Percentiles rank a stretch among this genome's conserved stretches.
Evolutionary conservation across 2,797 vertebrate genomes (phyloP).

Genomic region (Scarus forsteni): DNA sequence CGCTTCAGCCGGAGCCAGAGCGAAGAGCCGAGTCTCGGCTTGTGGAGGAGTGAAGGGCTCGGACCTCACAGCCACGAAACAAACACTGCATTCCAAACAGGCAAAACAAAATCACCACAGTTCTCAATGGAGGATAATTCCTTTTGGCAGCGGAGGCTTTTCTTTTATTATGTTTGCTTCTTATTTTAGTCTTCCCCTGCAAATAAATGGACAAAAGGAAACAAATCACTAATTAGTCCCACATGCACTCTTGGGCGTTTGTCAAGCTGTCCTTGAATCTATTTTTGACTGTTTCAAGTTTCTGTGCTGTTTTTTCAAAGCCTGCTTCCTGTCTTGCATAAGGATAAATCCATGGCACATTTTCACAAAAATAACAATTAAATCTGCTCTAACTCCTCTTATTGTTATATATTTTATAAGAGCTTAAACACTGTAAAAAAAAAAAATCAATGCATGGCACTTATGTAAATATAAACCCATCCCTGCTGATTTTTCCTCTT

Average conservation of each 20-base stretch:
- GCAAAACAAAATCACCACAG: constrained; percentile 85
- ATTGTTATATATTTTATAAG: constrained; percentile 6
- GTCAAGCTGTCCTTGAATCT: constrained; percentile 47
- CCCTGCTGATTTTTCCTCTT: neutral
- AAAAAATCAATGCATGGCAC: neutral
- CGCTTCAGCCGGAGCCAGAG: constrained; percentile 79
- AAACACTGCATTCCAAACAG: constrained; percentile 86
- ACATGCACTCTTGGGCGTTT: constrained; percentile 44
- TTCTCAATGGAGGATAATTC: constrained; percentile 89
- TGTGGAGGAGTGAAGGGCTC: constrained; percentile 82
- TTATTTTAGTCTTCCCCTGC: constrained; percentile 45
- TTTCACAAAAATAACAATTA: constrained; percentile 24
- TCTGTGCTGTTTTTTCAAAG: constrained; percentile 22
- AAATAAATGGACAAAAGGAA: constrained; percentile 49
- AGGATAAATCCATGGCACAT: constrained; percentile 13
- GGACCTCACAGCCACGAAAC: constrained; percentile 86
- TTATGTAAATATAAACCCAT: constrained; percentile 20
- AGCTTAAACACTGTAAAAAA: constrained; percentile 11
- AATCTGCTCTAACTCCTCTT: constrained; percentile 20
- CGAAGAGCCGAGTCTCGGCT: constrained; percentile 83
- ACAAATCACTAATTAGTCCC: constrained; percentile 57
- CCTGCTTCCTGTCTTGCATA: constrained; percentile 14
- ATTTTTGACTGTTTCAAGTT: constrained; percentile 32
- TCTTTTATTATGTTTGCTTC: constrained; percentile 71
- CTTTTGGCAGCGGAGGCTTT: constrained; percentile 86